Base-by-base conservation (phyloP, 2,797 vertebrate genomes). In the Amphiprion clarkii region DNA sequence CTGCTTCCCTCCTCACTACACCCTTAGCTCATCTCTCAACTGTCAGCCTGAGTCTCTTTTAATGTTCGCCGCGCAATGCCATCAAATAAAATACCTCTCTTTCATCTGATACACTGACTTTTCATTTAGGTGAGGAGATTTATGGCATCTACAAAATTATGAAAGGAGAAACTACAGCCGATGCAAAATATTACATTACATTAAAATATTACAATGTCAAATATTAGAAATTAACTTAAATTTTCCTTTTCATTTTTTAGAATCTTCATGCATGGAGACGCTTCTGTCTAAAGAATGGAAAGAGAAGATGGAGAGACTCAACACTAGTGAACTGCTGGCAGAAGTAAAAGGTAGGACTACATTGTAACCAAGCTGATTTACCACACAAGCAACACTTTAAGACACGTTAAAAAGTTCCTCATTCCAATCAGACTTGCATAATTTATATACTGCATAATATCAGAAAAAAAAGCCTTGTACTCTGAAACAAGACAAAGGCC, bases 261-360 rank as follows among this genome's bases (percentile, higher is more conserved):
- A 99, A 89, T 96, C 97, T 27, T 94, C 97, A 73, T 99, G 97
- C 88, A 96, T 98, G 96, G 97, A 99, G 92, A 98, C 96, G 72
- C 95, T 99, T 85, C 97, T 99, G 86, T 98, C 97, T 87, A 98
- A 98, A 95, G 97, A 99, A 89, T 99, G 97, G 97, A 98, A 98
- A 85, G 97, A 98, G 91, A 98, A 98, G 93, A 98, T 99, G 97
- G 97, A 98, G 89, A 95, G 97, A 91, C 93, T 99, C 86, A 98
- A 98, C 91, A 96, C 97, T 60, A 97, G 96, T 73, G 96, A 98
- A 89, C 96, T 99, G 76, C 95, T 99, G 76, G 97, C 96, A 91
- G 97, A 99, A 94, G 97, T 99, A 82, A 98, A 99, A 98, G 97
- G 97, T 98, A 96, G 63, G 87, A 74, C 33, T 51, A 49, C 51